These are phyloP conservation scores for Nebria ingens DNA, from an alignment of 1,140 invertebrate species.

Conservation along the genomic window DNA sequence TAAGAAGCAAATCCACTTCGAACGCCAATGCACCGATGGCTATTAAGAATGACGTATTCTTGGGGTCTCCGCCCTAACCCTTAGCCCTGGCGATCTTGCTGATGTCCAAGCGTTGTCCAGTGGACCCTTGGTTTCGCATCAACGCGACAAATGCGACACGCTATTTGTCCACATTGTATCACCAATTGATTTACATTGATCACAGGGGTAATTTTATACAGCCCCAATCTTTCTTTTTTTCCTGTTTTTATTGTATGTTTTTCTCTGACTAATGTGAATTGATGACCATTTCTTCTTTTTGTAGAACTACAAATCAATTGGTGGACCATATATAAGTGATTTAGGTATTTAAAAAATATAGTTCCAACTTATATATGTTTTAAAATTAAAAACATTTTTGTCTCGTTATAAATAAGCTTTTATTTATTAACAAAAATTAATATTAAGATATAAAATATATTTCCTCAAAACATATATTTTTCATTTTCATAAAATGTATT, in stretches of 20 bases:
- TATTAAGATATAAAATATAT: too few relatives aligned
- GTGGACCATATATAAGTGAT: too few relatives aligned
- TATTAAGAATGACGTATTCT: neutral
- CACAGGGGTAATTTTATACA: conserved; percentile 4
- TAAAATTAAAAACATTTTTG: too few relatives aligned
- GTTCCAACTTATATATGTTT: too few relatives aligned
- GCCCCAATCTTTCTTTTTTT: neutral
- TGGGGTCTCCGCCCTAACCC: neutral
- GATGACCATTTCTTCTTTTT: neutral
- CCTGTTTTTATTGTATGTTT: neutral
- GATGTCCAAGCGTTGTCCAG: neutral
- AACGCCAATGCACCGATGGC: neutral
- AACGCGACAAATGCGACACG: conserved; percentile 16
- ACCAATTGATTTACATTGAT: conserved; percentile 18
- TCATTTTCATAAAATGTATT: too few relatives aligned
- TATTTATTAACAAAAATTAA: too few relatives aligned
- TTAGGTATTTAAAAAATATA: too few relatives aligned
- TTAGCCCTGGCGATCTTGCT: neutral
- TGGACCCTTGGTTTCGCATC: conserved; percentile 10
- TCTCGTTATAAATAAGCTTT: too few relatives aligned
- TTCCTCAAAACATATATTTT: too few relatives aligned
- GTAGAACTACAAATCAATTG: neutral
- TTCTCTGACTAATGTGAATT: too few relatives aligned
- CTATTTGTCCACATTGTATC: conserved; percentile 19
- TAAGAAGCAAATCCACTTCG: too few relatives aligned